phyloP scores from a whole-genome alignment of 2,113 vertebrate genomes.

The Ahaetulla prasina region DNA sequence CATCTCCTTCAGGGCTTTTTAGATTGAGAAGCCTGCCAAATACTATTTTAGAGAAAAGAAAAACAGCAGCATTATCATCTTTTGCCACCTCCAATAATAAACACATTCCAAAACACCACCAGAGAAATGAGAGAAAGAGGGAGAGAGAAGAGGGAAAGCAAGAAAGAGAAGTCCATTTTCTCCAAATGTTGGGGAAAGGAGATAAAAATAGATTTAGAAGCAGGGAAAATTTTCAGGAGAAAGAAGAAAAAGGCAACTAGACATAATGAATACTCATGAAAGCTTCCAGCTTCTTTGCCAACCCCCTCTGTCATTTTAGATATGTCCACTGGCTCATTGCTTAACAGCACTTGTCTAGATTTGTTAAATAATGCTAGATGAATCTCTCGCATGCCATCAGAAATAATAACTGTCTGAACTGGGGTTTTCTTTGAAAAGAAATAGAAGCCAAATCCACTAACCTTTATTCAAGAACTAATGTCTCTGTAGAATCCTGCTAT shows the following conservation, averaged over 20 bases:
- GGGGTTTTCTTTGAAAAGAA: background rate
- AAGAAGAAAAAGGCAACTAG: background rate
- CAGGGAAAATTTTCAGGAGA: background rate
- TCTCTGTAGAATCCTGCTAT: background rate
- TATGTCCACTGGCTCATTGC: background rate
- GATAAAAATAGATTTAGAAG: background rate
- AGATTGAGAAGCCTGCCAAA: background rate
- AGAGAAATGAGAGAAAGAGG: background rate
- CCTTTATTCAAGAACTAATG: background rate
- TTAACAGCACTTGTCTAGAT: background rate
- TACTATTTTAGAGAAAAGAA: background rate
- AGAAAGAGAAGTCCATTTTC: background rate
- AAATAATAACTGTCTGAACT: background rate
- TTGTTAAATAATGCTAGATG: background rate
- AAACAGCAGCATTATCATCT: background rate
- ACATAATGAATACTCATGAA: background rate
- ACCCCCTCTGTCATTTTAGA: background rate
- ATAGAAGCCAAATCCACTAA: background rate
- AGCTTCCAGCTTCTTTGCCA: background rate
- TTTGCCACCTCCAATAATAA: background rate
- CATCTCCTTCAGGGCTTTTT: background rate
- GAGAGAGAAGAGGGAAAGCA: background rate
- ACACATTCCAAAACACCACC: background rate
- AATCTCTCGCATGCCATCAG: accelerated
- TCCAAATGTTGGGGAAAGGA: background rate